A percentile compares a stretch with the other conserved stretches of the same genome.
Conservation (phyloP, 2,113 vertebrate genomes). For the Eolophus roseicapilla region DNA sequence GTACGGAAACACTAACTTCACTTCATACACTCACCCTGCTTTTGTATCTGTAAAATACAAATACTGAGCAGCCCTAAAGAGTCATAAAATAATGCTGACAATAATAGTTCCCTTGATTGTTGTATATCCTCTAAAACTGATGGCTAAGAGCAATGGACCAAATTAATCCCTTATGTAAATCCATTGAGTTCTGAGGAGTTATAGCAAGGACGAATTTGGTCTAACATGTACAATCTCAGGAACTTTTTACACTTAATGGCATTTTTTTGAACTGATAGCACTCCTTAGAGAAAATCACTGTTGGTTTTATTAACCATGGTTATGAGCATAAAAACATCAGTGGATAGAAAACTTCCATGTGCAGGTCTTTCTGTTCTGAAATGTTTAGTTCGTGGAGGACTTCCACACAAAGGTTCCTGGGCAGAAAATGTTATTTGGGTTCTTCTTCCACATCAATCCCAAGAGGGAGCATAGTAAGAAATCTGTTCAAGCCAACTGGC, state of each 20-base stretch:
- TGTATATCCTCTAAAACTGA: conserved; percentile 11
- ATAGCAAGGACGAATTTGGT: neutral
- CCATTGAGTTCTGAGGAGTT: conserved; percentile 2
- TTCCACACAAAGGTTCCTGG: neutral
- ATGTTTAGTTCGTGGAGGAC: neutral
- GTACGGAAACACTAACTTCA: neutral
- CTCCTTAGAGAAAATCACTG: conserved; percentile 3
- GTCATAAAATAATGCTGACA: neutral
- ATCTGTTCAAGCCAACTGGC: neutral
- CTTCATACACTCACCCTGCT: neutral
- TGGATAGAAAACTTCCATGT: neutral
- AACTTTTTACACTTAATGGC: neutral
- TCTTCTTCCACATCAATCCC: neutral
- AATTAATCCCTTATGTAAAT: conserved; percentile 48
- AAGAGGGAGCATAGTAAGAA: neutral
- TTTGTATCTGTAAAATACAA: neutral
- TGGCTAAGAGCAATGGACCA: conserved; percentile 15
- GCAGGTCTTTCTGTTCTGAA: neutral
- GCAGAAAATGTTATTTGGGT: neutral
- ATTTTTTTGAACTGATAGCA: neutral
- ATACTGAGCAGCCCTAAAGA: neutral
- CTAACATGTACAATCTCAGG: neutral
- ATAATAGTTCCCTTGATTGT: conserved; percentile 16
- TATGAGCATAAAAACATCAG: neutral
- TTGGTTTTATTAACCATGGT: conserved; percentile 1